These are phyloP conservation scores for Aphodius sticticus DNA, from an alignment of 2,888 invertebrate species.

Conservation along the genomic window DNA sequence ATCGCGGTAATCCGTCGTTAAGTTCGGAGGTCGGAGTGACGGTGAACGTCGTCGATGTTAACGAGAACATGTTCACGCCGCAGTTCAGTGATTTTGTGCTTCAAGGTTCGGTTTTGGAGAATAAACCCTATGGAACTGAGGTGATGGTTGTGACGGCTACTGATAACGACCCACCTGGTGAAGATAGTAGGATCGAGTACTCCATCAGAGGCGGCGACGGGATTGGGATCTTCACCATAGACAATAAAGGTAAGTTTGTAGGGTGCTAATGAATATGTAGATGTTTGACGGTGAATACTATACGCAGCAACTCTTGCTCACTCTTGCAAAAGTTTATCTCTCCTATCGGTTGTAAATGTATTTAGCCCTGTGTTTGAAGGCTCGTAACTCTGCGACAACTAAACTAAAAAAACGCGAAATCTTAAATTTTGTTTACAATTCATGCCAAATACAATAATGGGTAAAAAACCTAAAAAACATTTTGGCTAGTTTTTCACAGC, in stretches of 20 bases:
- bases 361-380: no score
- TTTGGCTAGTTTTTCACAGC: no score
- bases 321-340: neutral
- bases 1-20: conserved; percentile 84
- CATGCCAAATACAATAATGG: no score
- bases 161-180: conserved; percentile 73
- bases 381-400: no score
- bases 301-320: no score
- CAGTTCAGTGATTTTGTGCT: conserved; percentile 83
- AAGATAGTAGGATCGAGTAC: conserved; percentile 85
- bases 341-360: no score
- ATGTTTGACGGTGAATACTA: no score
- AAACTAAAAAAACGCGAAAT: no score
- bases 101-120: conserved; percentile 79
- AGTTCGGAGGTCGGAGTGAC: conserved; percentile 82
- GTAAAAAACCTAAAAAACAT: no score
- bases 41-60: conserved; percentile 91
- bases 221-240: conserved; percentile 90
- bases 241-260: conserved; percentile 76
- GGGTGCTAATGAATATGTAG: neutral
- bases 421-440: no score
- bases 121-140: conserved; percentile 76
- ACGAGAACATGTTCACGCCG: conserved; percentile 89
- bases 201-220: conserved; percentile 90
- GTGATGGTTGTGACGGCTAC: conserved; percentile 81